Evolutionary conservation across 1,140 invertebrate genomes (phyloP).

Genomic region (Drosophila tropicalis): DNA sequence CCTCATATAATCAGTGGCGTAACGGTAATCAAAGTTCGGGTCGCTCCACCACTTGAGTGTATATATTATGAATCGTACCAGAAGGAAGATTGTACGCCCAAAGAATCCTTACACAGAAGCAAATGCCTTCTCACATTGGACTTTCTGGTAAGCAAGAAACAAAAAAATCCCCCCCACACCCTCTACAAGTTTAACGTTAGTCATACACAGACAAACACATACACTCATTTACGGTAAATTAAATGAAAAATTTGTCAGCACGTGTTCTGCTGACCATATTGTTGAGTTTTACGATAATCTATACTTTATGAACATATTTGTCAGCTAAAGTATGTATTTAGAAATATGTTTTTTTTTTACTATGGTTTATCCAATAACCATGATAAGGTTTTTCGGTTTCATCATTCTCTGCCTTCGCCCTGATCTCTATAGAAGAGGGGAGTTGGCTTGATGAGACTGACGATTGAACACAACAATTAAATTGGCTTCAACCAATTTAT

Average conservation of each 20-base stretch:
- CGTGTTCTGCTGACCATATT: constrained; percentile 54
- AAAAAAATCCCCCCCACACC: background rate
- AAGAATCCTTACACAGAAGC: constrained; percentile 75
- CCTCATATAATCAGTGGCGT: constrained; percentile 27
- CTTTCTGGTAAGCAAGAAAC: constrained; percentile 68
- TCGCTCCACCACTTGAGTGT: constrained; percentile 14
- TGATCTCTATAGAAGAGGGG: background rate
- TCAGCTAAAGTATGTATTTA: background rate
- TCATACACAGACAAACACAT: constrained; percentile 14
- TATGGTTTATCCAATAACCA: background rate
- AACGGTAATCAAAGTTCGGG: constrained; percentile 47
- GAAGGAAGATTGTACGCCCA: constrained; percentile 71
- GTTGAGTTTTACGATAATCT: constrained; percentile 4
- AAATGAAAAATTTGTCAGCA: constrained; percentile 37
- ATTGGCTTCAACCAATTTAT: constrained; percentile 46
- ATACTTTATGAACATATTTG: background rate
- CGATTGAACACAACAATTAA: constrained; percentile 36
- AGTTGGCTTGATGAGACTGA: background rate
- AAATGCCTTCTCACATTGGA: constrained; percentile 76
- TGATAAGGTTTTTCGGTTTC: background rate
- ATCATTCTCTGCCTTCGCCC: background rate
- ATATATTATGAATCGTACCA: constrained; percentile 74
- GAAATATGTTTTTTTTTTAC: background rate
- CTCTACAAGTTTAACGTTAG: constrained; percentile 24
- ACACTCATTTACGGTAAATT: constrained; percentile 56